Evolutionary conservation across 2,888 invertebrate genomes (phyloP).

Genomic region (Mimumesa dahlbomi): DNA sequence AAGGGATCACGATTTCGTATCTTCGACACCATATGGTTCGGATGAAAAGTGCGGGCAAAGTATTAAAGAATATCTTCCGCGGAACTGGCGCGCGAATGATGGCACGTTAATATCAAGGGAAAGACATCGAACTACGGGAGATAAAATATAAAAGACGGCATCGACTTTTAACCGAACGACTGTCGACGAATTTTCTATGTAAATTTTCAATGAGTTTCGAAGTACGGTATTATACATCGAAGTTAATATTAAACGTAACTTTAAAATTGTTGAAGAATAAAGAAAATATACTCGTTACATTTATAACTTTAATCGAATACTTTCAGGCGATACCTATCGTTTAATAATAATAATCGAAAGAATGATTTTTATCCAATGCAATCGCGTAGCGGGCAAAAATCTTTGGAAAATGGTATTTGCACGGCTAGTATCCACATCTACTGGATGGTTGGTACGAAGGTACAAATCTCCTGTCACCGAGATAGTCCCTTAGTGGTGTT

Average conservation of each 20-base stretch:
- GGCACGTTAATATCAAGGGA: background rate
- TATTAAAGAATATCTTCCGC: constrained; percentile 54
- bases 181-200: too few species aligned
- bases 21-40: constrained; percentile 52
- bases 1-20: constrained; percentile 46
- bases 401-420: constrained; percentile 33
- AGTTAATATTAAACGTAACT: too few species aligned
- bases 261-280: too few species aligned
- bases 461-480: constrained; percentile 66
- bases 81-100: constrained; percentile 4
- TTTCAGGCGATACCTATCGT: background rate
- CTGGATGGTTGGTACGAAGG: constrained; percentile 29
- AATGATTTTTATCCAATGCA: too few species aligned
- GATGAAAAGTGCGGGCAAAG: constrained; percentile 52
- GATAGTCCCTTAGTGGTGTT: constrained; percentile 65
- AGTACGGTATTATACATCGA: too few species aligned
- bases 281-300: too few species aligned
- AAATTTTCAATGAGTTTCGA: too few species aligned
- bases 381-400: constrained; percentile 20
- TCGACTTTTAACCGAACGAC: background rate
- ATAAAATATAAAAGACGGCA: constrained; percentile 1
- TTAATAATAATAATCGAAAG: constrained; percentile 1
- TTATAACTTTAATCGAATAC: too few species aligned
- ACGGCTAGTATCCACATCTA: constrained; percentile 35
- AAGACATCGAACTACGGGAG: constrained; percentile 4